Evolutionary conservation across 2,113 vertebrate species (phyloP).

Genomic region (Phoxinus phoxinus): DNA sequence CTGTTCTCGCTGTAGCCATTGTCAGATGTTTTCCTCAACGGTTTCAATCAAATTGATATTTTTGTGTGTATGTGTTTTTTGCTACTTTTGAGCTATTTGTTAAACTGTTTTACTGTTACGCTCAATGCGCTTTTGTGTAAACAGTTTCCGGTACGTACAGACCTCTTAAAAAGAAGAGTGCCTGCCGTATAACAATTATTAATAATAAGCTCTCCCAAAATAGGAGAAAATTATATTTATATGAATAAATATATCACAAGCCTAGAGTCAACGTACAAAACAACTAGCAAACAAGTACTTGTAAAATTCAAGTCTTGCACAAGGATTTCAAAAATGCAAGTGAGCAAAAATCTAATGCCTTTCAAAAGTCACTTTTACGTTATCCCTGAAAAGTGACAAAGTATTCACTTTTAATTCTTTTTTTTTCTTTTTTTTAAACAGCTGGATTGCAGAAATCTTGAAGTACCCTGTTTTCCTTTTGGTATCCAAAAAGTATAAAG

Average conservation of each 20-base stretch:
- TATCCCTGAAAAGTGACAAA: conserved; percentile 42
- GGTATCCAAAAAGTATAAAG: conserved; percentile 3
- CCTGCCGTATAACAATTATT: conserved; percentile 65
- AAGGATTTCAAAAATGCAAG: conserved; percentile 45
- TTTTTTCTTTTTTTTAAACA: neutral
- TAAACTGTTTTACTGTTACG: conserved; percentile 24
- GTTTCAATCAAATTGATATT: conserved; percentile 17
- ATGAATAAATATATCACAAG: conserved; percentile 74
- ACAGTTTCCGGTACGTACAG: conserved; percentile 58
- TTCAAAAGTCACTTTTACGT: neutral
- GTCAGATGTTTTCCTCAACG: conserved; percentile 39
- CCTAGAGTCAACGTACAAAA: conserved; percentile 59
- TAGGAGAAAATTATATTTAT: conserved; percentile 74
- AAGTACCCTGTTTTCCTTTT: conserved; percentile 34
- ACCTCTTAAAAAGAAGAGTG: conserved; percentile 76
- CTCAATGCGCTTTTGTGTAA: conserved; percentile 50
- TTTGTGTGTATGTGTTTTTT: neutral
- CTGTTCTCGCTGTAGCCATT: conserved; percentile 76
- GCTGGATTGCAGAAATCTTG: conserved; percentile 13
- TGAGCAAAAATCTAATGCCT: conserved; percentile 10
- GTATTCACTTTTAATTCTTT: neutral
- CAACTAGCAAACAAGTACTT: conserved; percentile 44
- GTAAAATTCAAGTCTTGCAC: conserved; percentile 47
- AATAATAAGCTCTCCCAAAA: conserved; percentile 77
- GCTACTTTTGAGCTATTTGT: conserved; percentile 26